These are phyloP conservation scores for Scotopteryx bipunctaria DNA, from an alignment of 2,888 invertebrate genomes.

Conservation along the genomic window DNA sequence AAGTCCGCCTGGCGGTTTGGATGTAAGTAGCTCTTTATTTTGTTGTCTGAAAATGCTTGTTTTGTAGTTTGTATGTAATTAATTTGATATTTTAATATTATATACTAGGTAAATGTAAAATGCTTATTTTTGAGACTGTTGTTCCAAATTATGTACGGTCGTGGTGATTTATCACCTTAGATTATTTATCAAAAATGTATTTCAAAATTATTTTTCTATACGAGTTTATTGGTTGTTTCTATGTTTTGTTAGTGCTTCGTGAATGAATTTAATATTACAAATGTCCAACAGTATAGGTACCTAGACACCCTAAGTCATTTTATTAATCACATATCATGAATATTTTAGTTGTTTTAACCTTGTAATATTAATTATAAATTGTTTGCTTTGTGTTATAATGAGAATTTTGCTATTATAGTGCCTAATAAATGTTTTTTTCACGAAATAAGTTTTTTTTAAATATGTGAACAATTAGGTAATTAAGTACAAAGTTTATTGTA, in stretches of 20 bases:
- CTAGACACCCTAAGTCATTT: slow-evolving; percentile 70
- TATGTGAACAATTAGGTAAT: not conserved
- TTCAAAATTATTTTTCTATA: slow-evolving; percentile 75
- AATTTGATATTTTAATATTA: slow-evolving; percentile 67
- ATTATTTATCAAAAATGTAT: slow-evolving; percentile 61
- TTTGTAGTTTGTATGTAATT: slow-evolving; percentile 63
- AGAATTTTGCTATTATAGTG: slow-evolving; percentile 69
- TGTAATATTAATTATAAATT: slow-evolving; percentile 67
- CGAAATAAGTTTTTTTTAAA: slow-evolving; percentile 28
- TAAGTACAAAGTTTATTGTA: not conserved
- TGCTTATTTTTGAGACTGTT: slow-evolving; percentile 80
- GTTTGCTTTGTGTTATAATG: slow-evolving; percentile 78
- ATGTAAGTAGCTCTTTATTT: no score
- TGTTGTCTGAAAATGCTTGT: slow-evolving; percentile 30
- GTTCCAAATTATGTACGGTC: slow-evolving; percentile 60
- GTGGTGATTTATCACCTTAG: slow-evolving; percentile 61
- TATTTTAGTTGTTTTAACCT: slow-evolving; percentile 73
- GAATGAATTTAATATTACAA: slow-evolving; percentile 50
- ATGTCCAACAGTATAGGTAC: slow-evolving; percentile 56
- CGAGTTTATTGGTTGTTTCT: slow-evolving; percentile 68
- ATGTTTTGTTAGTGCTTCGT: slow-evolving; percentile 51
- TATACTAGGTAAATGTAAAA: slow-evolving; percentile 58
- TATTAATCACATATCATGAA: slow-evolving; percentile 77
- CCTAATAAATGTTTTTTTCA: slow-evolving; percentile 76
- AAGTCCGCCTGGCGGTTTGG: no score